Evolutionary conservation across 2,888 invertebrate species (phyloP).

Genomic region (Protodeltote pygarga): DNA sequence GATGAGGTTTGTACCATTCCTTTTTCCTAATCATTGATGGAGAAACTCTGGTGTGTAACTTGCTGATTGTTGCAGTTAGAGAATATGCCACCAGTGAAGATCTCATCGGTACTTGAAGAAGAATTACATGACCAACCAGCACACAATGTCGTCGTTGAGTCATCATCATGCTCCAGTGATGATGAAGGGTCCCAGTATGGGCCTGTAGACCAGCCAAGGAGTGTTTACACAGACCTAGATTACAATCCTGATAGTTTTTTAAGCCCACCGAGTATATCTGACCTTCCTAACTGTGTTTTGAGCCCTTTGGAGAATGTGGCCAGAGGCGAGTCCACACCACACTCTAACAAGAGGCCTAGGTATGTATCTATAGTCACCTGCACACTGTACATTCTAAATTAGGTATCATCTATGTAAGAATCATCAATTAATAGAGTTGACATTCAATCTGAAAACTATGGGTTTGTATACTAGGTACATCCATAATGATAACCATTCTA

Average conservation of each 20-base stretch:
- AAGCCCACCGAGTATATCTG: slow-evolving; percentile 82
- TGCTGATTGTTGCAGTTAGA: slow-evolving; percentile 71
- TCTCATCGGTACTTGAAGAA: slow-evolving; percentile 64
- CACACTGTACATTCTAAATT: slow-evolving; percentile 1
- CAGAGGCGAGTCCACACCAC: slow-evolving; percentile 82
- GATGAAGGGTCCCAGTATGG: slow-evolving; percentile 73
- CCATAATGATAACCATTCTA: no score
- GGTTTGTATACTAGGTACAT: slow-evolving; percentile 5
- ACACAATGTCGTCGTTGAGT: slow-evolving; percentile 78
- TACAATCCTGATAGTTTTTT: slow-evolving; percentile 81
- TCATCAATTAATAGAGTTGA: slow-evolving; percentile 20
- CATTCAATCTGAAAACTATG: slow-evolving; percentile 20
- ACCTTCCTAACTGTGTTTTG: slow-evolving; percentile 76
- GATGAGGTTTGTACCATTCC: slow-evolving; percentile 74
- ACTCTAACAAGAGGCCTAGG: slow-evolving; percentile 82
- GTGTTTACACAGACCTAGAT: slow-evolving; percentile 77
- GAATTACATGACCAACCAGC: slow-evolving; percentile 69
- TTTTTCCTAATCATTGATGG: slow-evolving; percentile 17
- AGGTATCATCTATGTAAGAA: no score
- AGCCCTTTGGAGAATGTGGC: slow-evolving; percentile 83
- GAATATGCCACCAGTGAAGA: slow-evolving; percentile 79
- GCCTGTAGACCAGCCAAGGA: slow-evolving; percentile 70
- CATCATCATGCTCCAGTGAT: slow-evolving; percentile 80
- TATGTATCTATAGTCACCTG: slow-evolving; percentile 40
- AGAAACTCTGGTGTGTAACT: slow-evolving; percentile 13